These are phyloP conservation scores for Takifugu flavidus DNA, from an alignment of 2,113 vertebrate genomes.

Conservation along the genomic window DNA sequence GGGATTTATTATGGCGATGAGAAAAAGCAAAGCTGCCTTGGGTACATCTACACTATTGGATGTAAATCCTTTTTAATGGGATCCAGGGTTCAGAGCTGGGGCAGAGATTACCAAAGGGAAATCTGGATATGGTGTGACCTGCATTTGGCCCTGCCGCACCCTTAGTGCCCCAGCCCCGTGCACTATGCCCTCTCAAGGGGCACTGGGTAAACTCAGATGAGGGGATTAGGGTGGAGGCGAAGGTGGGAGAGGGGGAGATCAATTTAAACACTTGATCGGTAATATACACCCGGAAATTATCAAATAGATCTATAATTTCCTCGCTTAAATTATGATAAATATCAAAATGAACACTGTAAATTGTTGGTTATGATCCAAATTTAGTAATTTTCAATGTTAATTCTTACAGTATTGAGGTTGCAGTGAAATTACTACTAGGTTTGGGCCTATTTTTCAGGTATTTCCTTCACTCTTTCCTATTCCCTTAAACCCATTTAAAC, in stretches of 20 bases:
- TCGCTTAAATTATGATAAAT: no score
- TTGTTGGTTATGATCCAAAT: neutral
- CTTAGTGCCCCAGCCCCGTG: constrained; percentile 19
- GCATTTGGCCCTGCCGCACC: constrained; percentile 57
- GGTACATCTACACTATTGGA: constrained; percentile 76
- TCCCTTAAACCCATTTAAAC: no score
- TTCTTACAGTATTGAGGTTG: no score
- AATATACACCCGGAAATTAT: no score
- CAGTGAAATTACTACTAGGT: no score
- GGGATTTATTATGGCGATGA: constrained; percentile 44
- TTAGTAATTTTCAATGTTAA: no score
- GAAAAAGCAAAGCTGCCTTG: constrained; percentile 68
- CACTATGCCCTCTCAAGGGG: constrained; percentile 1
- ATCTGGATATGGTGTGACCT: constrained; percentile 71
- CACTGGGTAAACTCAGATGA: neutral
- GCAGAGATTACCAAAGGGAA: constrained; percentile 70
- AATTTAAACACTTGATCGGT: neutral
- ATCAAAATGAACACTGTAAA: neutral
- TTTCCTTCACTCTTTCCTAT: no score
- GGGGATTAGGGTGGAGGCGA: neutral
- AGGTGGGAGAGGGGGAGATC: neutral
- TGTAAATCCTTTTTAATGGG: constrained; percentile 81
- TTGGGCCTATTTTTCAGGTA: no score
- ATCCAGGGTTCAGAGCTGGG: constrained; percentile 76
- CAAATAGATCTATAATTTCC: no score